These are phyloP conservation scores for Balaeniceps rex DNA, from an alignment of 2,113 vertebrate species.

Conservation along the genomic window DNA sequence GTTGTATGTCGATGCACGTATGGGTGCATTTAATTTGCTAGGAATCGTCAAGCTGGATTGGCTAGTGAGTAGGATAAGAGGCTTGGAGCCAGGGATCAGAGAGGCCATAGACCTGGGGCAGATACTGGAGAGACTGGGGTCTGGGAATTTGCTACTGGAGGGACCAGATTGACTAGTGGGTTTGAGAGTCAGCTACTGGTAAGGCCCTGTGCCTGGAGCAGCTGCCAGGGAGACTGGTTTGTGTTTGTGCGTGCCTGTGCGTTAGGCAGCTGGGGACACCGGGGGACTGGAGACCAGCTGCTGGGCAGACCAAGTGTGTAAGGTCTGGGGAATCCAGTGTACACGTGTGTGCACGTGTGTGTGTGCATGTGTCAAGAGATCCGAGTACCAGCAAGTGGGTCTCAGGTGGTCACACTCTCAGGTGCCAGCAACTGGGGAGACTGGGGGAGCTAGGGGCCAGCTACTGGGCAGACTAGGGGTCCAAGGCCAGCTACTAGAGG, in stretches of 20 bases:
- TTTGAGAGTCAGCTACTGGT: neutral
- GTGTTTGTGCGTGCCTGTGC: no score
- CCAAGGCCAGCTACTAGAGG: neutral
- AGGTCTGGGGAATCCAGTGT: neutral
- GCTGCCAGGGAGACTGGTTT: neutral
- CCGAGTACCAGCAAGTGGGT: neutral
- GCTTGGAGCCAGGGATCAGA: neutral
- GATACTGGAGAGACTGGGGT: neutral
- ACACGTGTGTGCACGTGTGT: neutral
- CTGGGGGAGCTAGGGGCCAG: neutral
- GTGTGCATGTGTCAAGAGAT: neutral
- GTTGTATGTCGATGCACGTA: no score
- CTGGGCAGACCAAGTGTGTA: no score
- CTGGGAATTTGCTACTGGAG: neutral
- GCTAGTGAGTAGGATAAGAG: neutral
- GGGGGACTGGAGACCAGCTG: no score
- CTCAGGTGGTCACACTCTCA: neutral
- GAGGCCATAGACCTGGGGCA: neutral
- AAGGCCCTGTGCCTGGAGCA: neutral
- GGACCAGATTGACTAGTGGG: neutral
- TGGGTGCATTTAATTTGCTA: neutral
- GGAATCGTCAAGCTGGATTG: neutral
- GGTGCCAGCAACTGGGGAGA: neutral
- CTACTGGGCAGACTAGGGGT: neutral
- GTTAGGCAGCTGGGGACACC: neutral